Base-by-base conservation (phyloP, 1,140 invertebrate species). In the Macrobrachium rosenbergii region DNA sequence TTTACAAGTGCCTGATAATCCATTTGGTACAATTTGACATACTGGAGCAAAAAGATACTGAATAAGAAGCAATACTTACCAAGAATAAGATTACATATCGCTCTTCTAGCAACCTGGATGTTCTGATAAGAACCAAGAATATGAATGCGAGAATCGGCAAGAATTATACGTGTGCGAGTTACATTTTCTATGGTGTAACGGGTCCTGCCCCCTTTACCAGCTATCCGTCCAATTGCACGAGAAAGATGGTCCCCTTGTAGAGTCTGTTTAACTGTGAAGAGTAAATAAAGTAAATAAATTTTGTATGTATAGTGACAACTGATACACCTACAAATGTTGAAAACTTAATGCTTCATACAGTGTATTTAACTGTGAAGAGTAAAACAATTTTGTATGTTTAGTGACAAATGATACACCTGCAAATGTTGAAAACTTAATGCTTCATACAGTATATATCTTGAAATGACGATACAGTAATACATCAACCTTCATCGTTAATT, bases 181-280 rank as follows among this genome's bases (percentile, higher is more conserved):
- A 97, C 97, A 93, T 99, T 99, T 93, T 99, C 99, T 91, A 99
- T 99, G 5, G 98, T 99, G 91, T 97, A 99, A 92, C 99, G 99
- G 6, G 98, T 99, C 88, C 97, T 94, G 28, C 99, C 99, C 86
- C 97, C 96, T 93, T 99, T 99, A 0, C 99, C 99, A 19, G 99
- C 99, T 69, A 99, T 93, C 90, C 99, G 94, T 28, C 99, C 99
- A 90, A 99, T 97, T 0, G 98, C 98, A 92, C 99, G 93, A 37
- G 97, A 96, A 87, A 99, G 93, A 92, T 99, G 98, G 92, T 99
- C 98, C 16, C 99, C 98, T 92, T 98, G 97, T 60, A 99, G 92
- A 19, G 82, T 80, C 63, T 92, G 96, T 93, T 99, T 99, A 0
- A 99, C 98, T 94, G 90, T 86, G 91, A 91, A 75, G 82, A 62